Evolutionary conservation across 1,140 invertebrate species (phyloP).

Genomic region (Nixonia krombeini): DNA sequence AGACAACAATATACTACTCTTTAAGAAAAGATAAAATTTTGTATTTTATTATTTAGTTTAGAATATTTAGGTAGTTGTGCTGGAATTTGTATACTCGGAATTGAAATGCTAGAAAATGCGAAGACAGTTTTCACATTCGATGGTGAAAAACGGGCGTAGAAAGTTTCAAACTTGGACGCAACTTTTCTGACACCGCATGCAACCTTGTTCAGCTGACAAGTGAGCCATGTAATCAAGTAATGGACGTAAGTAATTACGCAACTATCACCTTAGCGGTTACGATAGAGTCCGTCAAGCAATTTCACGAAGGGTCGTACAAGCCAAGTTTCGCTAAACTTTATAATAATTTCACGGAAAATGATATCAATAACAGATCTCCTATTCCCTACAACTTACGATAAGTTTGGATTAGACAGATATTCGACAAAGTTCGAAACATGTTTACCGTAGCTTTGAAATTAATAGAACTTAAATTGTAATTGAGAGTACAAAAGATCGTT

Average conservation of each 20-base stretch:
- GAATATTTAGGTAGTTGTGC: too few species aligned
- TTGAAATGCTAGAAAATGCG: too few species aligned
- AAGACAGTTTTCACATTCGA: too few species aligned
- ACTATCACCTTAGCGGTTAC: conserved; percentile 36
- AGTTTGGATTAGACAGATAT: neutral
- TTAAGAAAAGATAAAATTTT: too few species aligned
- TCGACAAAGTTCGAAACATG: too few species aligned
- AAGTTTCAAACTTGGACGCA: neutral
- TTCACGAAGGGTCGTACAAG: conserved; percentile 11
- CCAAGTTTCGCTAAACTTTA: conserved; percentile 38
- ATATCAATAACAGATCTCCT: conserved; percentile 32
- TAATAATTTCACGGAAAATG: conserved; percentile 33
- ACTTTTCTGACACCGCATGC: neutral
- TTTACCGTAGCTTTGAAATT: too few species aligned
- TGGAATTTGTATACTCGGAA: neutral
- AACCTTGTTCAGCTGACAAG: conserved; percentile 12
- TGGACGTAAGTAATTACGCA: conserved; percentile 45
- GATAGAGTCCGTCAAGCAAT: conserved; percentile 33
- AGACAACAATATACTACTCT: too few species aligned
- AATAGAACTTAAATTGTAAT: too few species aligned
- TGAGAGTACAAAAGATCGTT: too few species aligned
- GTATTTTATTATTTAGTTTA: neutral
- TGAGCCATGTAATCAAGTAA: conserved; percentile 32
- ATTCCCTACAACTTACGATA: neutral
- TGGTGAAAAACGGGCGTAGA: too few species aligned